A percentile compares a stretch with the other conserved stretches of the same genome.
phyloP scores from a whole-genome alignment of 2,113 vertebrate species.

The Caranx ignobilis region DNA sequence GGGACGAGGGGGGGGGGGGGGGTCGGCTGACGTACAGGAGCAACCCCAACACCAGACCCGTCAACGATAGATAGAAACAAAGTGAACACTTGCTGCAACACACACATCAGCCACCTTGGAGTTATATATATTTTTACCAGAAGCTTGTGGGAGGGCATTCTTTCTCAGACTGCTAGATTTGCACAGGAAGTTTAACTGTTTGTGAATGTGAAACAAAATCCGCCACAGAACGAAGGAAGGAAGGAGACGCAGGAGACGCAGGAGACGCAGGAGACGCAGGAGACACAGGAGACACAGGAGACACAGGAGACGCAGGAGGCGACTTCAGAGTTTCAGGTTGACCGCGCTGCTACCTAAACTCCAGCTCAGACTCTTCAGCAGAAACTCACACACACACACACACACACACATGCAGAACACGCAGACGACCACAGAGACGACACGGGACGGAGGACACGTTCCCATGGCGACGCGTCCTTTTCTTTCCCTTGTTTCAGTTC shows the following conservation, averaged over 20 bases:
- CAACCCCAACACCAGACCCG: conserved; percentile 45
- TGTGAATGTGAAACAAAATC: conserved; percentile 93
- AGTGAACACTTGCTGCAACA: conserved; percentile 80
- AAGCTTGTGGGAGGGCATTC: conserved; percentile 92
- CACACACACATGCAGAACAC: background rate
- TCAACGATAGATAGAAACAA: conserved; percentile 53
- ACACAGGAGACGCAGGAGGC: conserved; percentile 68
- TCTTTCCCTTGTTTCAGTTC: conserved; percentile 12
- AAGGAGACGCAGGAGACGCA: conserved; percentile 34
- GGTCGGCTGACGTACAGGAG: conserved; percentile 41
- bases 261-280: too few species aligned
- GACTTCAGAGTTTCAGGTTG: conserved; percentile 83
- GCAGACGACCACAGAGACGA: conserved; percentile 21
- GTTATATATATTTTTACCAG: conserved; percentile 87
- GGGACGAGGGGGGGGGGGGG: background rate
- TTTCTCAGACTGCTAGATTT: conserved; percentile 99
- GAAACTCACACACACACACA: conserved; percentile 30
- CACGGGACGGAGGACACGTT: conserved; percentile 44
- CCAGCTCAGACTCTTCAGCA: conserved; percentile 80
- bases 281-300: too few species aligned
- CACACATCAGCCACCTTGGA: conserved; percentile 83
- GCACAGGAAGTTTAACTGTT: conserved; percentile 97
- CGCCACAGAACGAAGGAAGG: conserved; percentile 63
- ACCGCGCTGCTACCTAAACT: conserved; percentile 89
- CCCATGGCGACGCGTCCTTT: conserved; percentile 32